A percentile compares a stretch with the other conserved stretches of the same genome.
Conservation (phyloP, 2,113 vertebrate genomes). For the Holacanthus passer region DNA sequence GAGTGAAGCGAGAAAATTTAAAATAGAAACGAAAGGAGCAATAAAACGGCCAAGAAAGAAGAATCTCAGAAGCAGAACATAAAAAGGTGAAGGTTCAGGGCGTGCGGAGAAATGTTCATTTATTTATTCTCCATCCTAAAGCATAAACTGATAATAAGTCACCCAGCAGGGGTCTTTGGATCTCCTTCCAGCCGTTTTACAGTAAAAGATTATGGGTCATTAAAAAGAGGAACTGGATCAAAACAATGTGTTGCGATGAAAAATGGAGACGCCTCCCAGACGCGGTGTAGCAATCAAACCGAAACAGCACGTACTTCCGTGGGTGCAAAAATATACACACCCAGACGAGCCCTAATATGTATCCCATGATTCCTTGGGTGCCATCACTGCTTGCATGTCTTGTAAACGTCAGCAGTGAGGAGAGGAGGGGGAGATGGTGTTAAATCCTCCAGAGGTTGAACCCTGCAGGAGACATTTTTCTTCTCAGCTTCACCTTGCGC, state of each 20-base stretch:
- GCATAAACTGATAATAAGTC: slow-evolving; percentile 74
- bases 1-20: neutral
- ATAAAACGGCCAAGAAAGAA: slow-evolving; percentile 35
- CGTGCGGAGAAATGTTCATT: slow-evolving; percentile 46
- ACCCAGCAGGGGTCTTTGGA: slow-evolving; percentile 52
- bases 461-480: slow-evolving; percentile 62
- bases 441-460: slow-evolving; percentile 66
- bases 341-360: neutral
- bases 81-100: slow-evolving; percentile 53
- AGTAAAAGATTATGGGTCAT: slow-evolving; percentile 73
- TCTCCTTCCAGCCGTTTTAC: slow-evolving; percentile 59
- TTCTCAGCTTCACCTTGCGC: slow-evolving; percentile 77
- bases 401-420: slow-evolving; percentile 68
- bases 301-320: slow-evolving; percentile 19
- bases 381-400: slow-evolving; percentile 37
- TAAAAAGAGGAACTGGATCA: slow-evolving; percentile 76
- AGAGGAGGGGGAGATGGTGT: slow-evolving; percentile 14
- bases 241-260: slow-evolving; percentile 71
- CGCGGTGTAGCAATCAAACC: neutral
- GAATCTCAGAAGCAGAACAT: slow-evolving; percentile 35
- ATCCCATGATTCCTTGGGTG: slow-evolving; percentile 48
- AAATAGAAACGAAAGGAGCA: slow-evolving; percentile 22
- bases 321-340: neutral
- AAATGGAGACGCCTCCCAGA: slow-evolving; percentile 29
- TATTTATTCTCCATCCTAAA: slow-evolving; percentile 58